A percentile compares a stretch with the other conserved stretches of the same genome.
phyloP scores from a whole-genome alignment of 2,888 invertebrate genomes.

The Dolichomitus sp. region DNA sequence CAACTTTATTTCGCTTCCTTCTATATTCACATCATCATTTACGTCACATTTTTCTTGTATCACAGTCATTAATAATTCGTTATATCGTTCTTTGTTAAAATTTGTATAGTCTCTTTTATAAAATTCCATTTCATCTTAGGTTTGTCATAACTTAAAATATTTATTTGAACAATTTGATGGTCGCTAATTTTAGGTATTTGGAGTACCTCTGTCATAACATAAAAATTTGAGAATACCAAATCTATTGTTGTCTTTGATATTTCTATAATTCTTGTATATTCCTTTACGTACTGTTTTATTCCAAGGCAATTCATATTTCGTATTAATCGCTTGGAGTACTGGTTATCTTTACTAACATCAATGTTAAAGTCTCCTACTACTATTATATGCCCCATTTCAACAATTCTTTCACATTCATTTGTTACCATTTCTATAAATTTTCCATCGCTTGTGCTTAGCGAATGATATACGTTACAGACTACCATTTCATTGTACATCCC shows the following conservation, averaged over 20 bases:
- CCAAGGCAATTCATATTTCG: not conserved
- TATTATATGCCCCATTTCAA: not conserved
- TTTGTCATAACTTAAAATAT: too few relatives aligned
- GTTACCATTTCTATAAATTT: not conserved
- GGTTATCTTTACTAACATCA: constrained; percentile 7
- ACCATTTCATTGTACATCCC: not conserved
- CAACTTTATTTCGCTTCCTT: too few relatives aligned
- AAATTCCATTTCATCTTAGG: too few relatives aligned
- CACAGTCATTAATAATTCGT: too few relatives aligned
- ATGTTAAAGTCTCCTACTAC: constrained; percentile 29
- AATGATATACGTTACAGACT: constrained; percentile 18
- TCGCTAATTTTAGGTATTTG: constrained; percentile 20
- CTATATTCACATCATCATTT: too few relatives aligned
- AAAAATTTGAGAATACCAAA: constrained; percentile 30
- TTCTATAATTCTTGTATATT: constrained; percentile 15
- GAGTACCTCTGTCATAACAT: constrained; percentile 12
- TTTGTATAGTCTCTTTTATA: too few relatives aligned
- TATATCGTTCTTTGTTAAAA: too few relatives aligned
- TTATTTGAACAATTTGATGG: constrained; percentile 12
- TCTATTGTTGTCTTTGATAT: constrained; percentile 33
- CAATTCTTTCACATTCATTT: constrained; percentile 2
- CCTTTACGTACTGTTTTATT: constrained; percentile 1
- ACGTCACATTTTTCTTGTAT: too few relatives aligned
- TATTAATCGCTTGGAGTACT: constrained; percentile 7
- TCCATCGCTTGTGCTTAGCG: constrained; percentile 19